phyloP scores from a whole-genome alignment of 2,888 invertebrate species.

The Nudaria mundana region DNA sequence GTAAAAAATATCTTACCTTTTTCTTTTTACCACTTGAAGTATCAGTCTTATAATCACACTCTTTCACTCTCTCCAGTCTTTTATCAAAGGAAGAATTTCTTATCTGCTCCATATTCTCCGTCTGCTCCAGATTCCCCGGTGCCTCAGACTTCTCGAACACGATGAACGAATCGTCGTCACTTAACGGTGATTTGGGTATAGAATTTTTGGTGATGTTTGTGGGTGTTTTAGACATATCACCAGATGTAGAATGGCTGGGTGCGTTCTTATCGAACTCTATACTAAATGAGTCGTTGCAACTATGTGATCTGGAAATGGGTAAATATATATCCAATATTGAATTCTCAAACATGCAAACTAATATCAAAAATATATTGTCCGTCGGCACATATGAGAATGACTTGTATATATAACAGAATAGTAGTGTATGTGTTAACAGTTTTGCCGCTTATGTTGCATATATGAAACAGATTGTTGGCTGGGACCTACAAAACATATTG shows the following conservation, averaged over 20 bases:
- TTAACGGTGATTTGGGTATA: conserved; percentile 36
- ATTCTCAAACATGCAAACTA: no score
- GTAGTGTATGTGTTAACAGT: no score
- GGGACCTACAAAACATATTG: no score
- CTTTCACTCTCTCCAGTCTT: conserved; percentile 56
- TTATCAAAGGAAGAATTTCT: conserved; percentile 48
- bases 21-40: conserved; percentile 46
- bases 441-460: no score
- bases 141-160: conserved; percentile 51
- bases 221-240: conserved; percentile 12
- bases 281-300: conserved; percentile 73
- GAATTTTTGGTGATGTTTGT: conserved; percentile 30
- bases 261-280: conserved; percentile 67
- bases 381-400: no score
- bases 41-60: conserved; percentile 53
- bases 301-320: conserved; percentile 58
- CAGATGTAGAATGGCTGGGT: conserved; percentile 7
- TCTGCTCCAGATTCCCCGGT: conserved; percentile 35
- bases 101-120: conserved; percentile 39
- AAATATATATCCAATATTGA: conserved; percentile 1
- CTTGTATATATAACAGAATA: no score
- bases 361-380: no score
- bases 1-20: conserved; percentile 42
- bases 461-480: no score
- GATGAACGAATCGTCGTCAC: conserved; percentile 62